These are phyloP conservation scores for Drosophila bunnanda DNA, from an alignment of 2,888 invertebrate genomes.

Conservation along the genomic window DNA sequence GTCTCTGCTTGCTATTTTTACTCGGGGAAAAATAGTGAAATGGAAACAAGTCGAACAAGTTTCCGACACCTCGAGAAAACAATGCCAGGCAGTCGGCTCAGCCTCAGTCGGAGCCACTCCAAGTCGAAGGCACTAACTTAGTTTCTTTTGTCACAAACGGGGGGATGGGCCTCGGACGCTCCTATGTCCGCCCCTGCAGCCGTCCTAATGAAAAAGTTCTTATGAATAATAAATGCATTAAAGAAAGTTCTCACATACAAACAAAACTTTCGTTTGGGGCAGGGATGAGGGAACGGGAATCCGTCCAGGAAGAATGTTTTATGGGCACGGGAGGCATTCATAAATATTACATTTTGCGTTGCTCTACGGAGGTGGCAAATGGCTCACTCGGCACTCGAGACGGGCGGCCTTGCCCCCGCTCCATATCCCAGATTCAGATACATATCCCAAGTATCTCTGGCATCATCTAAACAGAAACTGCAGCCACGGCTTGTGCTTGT, in stretches of 20 bases:
- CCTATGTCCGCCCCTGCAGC: not conserved
- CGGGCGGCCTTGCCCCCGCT: constrained; percentile 39
- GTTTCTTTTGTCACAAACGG: constrained; percentile 53
- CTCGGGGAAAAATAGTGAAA: constrained; percentile 65
- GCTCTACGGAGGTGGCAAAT: constrained; percentile 49
- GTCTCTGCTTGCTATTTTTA: constrained; percentile 28
- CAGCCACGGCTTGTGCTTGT: constrained; percentile 31
- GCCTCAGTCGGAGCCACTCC: constrained; percentile 20
- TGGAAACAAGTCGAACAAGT: constrained; percentile 81
- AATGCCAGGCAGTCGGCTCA: constrained; percentile 55
- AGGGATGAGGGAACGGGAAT: not conserved
- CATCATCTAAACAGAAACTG: constrained; percentile 43
- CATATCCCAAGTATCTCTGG: constrained; percentile 16
- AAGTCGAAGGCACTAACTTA: constrained; percentile 55
- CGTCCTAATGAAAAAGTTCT: constrained; percentile 78
- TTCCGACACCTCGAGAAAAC: constrained; percentile 75
- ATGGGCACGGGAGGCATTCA: constrained; percentile 30
- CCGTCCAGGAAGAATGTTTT: constrained; percentile 29
- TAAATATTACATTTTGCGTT: constrained; percentile 53
- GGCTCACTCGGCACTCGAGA: constrained; percentile 47
- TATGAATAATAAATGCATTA: constrained; percentile 80
- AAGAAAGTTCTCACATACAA: constrained; percentile 61
- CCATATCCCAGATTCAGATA: not conserved
- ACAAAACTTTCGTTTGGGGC: constrained; percentile 46
- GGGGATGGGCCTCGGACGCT: constrained; percentile 24